These are phyloP conservation scores for Lordiphosa collinella DNA, from an alignment of 1,140 invertebrate genomes.

Conservation along the genomic window DNA sequence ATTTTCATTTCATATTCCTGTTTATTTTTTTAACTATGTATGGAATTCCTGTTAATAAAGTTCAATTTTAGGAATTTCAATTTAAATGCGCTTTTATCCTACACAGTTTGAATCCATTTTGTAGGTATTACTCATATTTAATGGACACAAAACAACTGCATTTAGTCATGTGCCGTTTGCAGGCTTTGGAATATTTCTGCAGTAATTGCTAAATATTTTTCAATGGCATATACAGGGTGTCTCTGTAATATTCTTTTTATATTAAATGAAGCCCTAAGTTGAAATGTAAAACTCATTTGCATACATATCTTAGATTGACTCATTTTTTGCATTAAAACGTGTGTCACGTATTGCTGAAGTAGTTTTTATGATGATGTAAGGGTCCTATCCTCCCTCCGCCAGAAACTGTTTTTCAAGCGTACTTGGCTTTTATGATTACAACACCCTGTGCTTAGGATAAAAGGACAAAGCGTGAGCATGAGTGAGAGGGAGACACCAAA, in stretches of 20 bases:
- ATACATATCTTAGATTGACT: background rate
- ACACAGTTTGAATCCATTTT: background rate
- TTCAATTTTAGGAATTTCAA: background rate
- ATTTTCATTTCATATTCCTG: too few relatives aligned
- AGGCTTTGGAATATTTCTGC: conserved; percentile 16
- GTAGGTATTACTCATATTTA: conserved; percentile 3
- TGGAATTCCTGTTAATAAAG: too few relatives aligned
- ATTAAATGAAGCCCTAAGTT: too few relatives aligned
- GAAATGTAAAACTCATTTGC: background rate
- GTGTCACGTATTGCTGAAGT: too few relatives aligned
- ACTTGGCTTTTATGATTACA: conserved; percentile 2
- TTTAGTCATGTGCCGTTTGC: conserved; percentile 10
- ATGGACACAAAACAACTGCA: conserved; percentile 2
- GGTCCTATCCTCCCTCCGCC: conserved; percentile 1
- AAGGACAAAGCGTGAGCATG: background rate
- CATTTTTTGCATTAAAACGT: too few relatives aligned
- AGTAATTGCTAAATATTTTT: conserved; percentile 49
- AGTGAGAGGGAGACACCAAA: background rate
- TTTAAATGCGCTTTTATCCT: background rate
- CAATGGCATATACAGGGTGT: conserved; percentile 23
- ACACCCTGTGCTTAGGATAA: conserved; percentile 30
- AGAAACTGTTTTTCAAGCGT: background rate
- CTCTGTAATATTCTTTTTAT: background rate
- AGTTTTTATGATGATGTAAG: conserved; percentile 13
- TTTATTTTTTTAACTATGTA: too few relatives aligned